Base-by-base conservation (phyloP, 2,888 invertebrate species). In the Ornithoptera alexandrae region DNA sequence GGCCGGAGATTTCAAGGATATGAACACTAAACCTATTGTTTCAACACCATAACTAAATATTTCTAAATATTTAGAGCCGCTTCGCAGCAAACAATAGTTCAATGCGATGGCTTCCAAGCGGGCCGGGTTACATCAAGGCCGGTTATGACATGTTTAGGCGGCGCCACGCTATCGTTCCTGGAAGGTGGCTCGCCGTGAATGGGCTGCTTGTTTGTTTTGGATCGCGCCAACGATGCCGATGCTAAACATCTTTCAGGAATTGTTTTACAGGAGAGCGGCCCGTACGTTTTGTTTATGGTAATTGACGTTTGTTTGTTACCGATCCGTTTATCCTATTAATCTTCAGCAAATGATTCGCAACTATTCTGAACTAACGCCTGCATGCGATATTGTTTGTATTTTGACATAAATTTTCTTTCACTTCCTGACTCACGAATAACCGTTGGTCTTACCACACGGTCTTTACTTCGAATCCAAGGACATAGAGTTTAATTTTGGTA, bases 71-170 rank as follows among this genome's bases (percentile, higher is more conserved):
- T 3, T 4, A 22, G 18, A 46, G 7, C 36, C 17, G 60, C 60
- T 60, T 64, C 39, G 22, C 15, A 60, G 42, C 50, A 60, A 56
- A 64, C 56, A 56, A 60, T 61, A 67, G 53, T 50, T 36, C 15
- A 53, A 18, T 18, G 57, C 22, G 10, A 53, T 53, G 61, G 46
- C 57, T 67, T 67, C 57, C 62, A 53, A 67, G 46, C 36, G 42
- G 36, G n/a, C 53, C 18, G 65, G 3, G 18, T 20, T n/a, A 59
- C 42, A 17, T 17, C 65, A 65, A 68, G 68, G 58, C 46, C 46
- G 58, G 46, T 58, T 63, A 62, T 68, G 68, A 68, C 57, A 57
- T 68, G 68, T 68, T 68, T 58, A 63, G 63, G 59, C 65, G 59
- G 15, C 62, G 22, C 67, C 24, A 22, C 57, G 62, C 18, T 12